Base-by-base conservation (phyloP, 2,113 vertebrate genomes). In the Ochotona curzoniae region DNA sequence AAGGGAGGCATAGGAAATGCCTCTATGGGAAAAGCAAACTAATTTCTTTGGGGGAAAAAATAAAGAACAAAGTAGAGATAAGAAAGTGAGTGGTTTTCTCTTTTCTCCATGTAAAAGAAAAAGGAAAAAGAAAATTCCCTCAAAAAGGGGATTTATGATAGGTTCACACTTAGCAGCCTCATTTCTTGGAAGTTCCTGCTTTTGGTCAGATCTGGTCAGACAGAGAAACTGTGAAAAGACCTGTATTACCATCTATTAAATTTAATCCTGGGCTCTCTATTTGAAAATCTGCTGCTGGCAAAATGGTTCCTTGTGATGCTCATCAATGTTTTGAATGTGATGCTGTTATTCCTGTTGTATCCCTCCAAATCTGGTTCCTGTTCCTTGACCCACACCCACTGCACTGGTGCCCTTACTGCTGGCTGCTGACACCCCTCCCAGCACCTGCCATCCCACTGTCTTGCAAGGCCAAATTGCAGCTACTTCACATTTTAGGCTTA, bases 341-440 rank as follows among this genome's bases (percentile, higher is more conserved):
- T 74, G 80, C 74, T 93, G n/a, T 87, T 23, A 81, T 74, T 93
- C n/a, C 35, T 66, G 1, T 69, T 81, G 8, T 63, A n/a, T 87
- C n/a, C 20, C 30, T 66, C 8, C 28, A 38, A 28, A 54, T 64
- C 69, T 60, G 47, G 23, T n/a, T 88, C 63, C 13, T 60, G 28
- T 57, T 67, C 32, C 17, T 67, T 28, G 32, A 35, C 47, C 67
- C 15, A 49, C 28, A 21, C n/a, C 30, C 7, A 60, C 12, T 57
- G 15, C 47, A 67, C 38, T 30, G n/a, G 2, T 51, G 17, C 11
- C 32, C 3, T 83, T 30, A 54, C 5, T 6, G 28, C 28, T 30
- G 78, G 28, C 67, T 47, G 26, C 73, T 74, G n/a, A n/a, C n/a
- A n/a, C n/a, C n/a, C n/a, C n/a, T n/a, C n/a, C n/a, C n/a, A n/a